Evolutionary conservation across 1,140 invertebrate genomes (phyloP).

Genomic region (Conopomorpha cramerella): DNA sequence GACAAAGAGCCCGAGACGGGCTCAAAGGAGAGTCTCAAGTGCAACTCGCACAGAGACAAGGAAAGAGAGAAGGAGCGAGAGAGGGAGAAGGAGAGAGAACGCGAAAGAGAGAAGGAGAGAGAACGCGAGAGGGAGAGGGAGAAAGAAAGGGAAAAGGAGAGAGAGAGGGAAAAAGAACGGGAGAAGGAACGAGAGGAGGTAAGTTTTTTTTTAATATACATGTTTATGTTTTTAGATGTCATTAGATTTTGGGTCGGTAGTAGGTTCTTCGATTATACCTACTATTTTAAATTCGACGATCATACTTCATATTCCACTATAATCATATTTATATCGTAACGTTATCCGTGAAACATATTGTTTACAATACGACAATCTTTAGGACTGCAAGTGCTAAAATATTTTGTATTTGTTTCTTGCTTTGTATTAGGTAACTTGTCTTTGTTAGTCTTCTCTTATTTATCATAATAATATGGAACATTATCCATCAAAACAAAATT

Average conservation of each 20-base stretch:
- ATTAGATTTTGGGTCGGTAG: background rate
- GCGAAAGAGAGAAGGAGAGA: slow-evolving; percentile 18
- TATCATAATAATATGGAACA: no score
- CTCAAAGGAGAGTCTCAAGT: slow-evolving; percentile 45
- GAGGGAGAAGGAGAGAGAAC: slow-evolving; percentile 22
- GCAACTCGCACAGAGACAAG: slow-evolving; percentile 26
- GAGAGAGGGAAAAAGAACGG: no score
- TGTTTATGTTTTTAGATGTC: background rate
- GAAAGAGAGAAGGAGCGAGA: slow-evolving; percentile 34
- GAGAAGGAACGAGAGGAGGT: slow-evolving; percentile 62
- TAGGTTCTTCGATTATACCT: no score
- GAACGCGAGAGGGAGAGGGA: slow-evolving; percentile 12
- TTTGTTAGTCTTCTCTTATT: no score
- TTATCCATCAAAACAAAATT: no score
- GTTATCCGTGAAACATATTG: no score
- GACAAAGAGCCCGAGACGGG: slow-evolving; percentile 49
- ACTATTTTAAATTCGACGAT: background rate
- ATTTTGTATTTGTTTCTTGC: no score
- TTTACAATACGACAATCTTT: no score
- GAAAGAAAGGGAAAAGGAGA: slow-evolving; percentile 46
- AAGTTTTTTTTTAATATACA: slow-evolving; percentile 1
- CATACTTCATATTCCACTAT: background rate
- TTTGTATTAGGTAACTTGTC: no score
- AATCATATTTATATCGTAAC: no score
- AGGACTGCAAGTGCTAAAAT: no score